phyloP scores from a whole-genome alignment of 2,888 invertebrate species.

The Tachina fera region DNA sequence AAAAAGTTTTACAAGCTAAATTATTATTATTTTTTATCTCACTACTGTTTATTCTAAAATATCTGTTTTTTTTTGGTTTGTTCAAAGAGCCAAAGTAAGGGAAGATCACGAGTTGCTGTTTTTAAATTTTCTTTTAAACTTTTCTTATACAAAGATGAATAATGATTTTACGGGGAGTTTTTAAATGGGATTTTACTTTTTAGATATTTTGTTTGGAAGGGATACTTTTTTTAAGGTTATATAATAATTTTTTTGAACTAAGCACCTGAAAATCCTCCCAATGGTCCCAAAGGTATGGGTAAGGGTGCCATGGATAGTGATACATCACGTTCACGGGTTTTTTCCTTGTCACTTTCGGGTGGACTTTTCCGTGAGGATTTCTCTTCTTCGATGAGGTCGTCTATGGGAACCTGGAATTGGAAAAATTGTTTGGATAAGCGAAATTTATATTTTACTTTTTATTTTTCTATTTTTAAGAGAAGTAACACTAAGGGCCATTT shows the following conservation, averaged over 20 bases:
- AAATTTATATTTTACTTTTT: background rate
- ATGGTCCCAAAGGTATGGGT: constrained; percentile 83
- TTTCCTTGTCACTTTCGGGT: constrained; percentile 87
- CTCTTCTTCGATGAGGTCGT: constrained; percentile 88
- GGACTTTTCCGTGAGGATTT: constrained; percentile 87
- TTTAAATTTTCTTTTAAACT: constrained; percentile 44
- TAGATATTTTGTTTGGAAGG: background rate
- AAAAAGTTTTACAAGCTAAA: constrained; percentile 44
- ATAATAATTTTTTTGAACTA: constrained; percentile 61
- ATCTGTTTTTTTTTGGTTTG: constrained; percentile 12
- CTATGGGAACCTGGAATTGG: constrained; percentile 85
- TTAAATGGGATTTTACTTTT: constrained; percentile 76
- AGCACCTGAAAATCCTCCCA: constrained; percentile 83
- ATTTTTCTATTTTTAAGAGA: no score
- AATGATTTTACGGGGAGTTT: constrained; percentile 28
- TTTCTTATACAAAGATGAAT: constrained; percentile 18
- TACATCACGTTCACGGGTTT: constrained; percentile 86
- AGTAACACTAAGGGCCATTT: no score
- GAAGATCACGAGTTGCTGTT: constrained; percentile 14
- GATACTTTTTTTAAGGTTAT: constrained; percentile 13
- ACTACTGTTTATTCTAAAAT: constrained; percentile 57
- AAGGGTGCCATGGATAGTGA: constrained; percentile 83
- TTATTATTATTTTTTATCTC: constrained; percentile 24
- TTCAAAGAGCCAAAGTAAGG: constrained; percentile 20
- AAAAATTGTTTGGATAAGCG: background rate